Conservation (phyloP, 2,113 vertebrate species). For the Morphnarchus princeps region DNA sequence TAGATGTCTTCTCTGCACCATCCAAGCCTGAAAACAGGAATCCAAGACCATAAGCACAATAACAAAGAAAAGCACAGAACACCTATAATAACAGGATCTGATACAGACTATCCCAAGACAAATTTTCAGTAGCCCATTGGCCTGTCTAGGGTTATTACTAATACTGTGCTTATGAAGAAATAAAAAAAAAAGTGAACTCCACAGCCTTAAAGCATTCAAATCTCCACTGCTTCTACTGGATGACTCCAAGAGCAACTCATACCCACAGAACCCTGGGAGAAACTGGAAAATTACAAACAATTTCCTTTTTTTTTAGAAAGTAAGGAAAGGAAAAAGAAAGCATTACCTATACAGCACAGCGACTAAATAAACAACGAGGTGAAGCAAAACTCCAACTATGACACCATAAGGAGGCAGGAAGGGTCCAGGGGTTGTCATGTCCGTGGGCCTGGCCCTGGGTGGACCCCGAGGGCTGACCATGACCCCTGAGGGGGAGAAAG, state of each 20-base stretch:
- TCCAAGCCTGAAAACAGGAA: background rate
- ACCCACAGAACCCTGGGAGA: background rate
- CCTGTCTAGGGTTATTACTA: background rate
- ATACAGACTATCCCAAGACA: background rate
- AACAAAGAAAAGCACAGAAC: background rate
- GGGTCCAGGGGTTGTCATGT: slow-evolving; percentile 46
- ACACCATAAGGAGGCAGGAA: slow-evolving; percentile 59
- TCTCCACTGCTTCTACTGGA: background rate
- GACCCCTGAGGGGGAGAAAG: slow-evolving; percentile 16
- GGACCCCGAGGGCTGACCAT: slow-evolving; percentile 10
- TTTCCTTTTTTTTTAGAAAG: background rate
- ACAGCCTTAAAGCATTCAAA: background rate
- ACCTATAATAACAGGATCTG: background rate
- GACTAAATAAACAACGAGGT: slow-evolving; percentile 61
- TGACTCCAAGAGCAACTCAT: background rate
- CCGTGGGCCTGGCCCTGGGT: background rate
- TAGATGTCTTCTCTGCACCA: background rate
- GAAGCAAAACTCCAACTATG: slow-evolving; percentile 69
- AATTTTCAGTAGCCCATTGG: background rate
- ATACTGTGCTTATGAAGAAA: background rate
- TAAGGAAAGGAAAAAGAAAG: background rate
- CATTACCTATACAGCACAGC: slow-evolving; percentile 73
- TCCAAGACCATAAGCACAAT: background rate
- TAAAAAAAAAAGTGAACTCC: background rate
- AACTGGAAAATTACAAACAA: background rate